phyloP scores from a whole-genome alignment of 2,113 vertebrate genomes.

The Chinchilla lanigera region DNA sequence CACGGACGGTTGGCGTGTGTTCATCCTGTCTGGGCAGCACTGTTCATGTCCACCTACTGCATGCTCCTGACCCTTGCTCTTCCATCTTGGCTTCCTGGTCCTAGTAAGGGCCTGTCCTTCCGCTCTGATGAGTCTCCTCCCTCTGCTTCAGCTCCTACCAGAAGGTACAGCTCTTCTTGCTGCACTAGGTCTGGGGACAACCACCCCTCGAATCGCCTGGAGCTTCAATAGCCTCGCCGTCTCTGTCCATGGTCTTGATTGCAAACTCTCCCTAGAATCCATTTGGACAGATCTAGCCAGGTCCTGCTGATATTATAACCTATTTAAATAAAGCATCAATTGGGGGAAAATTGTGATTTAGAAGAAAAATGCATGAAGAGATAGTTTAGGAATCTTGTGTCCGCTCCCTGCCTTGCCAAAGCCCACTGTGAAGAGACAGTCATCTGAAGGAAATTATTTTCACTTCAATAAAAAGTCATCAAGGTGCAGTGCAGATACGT shows the following conservation, averaged over 20 bases:
- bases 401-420: background rate
- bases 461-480: background rate
- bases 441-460: background rate
- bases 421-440: background rate
- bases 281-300: background rate
- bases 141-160: background rate
- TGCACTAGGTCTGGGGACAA: background rate
- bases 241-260: rapidly evolving
- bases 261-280: background rate
- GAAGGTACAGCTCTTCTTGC: background rate
- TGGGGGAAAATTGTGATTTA: background rate
- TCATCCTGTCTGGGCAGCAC: background rate
- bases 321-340: background rate
- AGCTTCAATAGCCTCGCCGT: rapidly evolving
- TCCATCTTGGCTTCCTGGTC: background rate
- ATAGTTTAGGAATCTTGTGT: no score
- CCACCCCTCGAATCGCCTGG: no score
- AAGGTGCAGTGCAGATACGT: background rate
- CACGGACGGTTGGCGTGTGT: background rate
- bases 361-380: background rate
- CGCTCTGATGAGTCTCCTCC: background rate
- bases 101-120: background rate
- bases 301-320: background rate
- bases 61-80: background rate
- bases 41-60: background rate